These are phyloP conservation scores for Geopemphigus sp. DNA, from an alignment of 1,140 invertebrate genomes.

Conservation along the genomic window DNA sequence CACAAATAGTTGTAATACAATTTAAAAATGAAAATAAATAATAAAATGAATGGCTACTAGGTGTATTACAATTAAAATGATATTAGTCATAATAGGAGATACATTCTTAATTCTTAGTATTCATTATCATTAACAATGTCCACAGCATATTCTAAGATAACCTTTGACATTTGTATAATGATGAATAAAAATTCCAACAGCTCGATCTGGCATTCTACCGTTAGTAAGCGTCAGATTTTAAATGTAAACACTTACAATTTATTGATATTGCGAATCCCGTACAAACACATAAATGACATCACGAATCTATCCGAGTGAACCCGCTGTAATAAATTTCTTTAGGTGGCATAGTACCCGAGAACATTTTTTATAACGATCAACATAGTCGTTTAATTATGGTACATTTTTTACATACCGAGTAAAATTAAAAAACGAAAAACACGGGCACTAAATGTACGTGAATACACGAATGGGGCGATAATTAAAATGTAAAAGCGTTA, in stretches of 20 bases:
- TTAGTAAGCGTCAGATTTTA: neutral
- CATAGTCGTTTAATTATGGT: no score
- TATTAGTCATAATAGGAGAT: neutral
- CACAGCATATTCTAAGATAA: neutral
- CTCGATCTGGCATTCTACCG: neutral
- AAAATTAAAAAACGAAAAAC: no score
- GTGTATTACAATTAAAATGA: neutral
- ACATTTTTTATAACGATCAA: no score
- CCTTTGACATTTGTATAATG: constrained; percentile 5
- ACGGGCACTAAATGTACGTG: no score
- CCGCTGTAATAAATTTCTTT: no score
- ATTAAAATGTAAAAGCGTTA: neutral
- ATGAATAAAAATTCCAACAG: constrained; percentile 7
- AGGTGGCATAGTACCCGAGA: no score
- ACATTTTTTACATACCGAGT: no score
- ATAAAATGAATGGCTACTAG: no score
- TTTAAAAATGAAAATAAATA: no score
- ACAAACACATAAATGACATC: no score
- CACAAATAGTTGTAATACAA: no score
- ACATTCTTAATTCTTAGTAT: neutral
- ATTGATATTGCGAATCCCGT: neutral
- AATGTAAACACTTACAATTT: neutral
- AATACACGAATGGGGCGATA: neutral
- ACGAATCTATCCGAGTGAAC: no score
- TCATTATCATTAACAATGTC: neutral